Evolutionary conservation across 2,888 invertebrate genomes (phyloP).

Genomic region (Glyphotaelius pellucidus): DNA sequence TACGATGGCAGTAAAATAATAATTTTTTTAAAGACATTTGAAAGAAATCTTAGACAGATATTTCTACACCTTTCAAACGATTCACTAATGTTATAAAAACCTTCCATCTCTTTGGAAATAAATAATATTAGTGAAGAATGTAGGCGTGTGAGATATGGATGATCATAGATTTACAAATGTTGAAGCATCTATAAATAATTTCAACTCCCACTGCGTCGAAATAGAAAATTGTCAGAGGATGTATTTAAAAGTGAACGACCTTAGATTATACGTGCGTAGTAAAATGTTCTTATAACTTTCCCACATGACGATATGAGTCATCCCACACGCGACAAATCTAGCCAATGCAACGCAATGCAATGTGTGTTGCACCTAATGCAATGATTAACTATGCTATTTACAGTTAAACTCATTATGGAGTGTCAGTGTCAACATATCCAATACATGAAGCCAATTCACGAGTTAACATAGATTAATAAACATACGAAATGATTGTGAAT

Average conservation of each 20-base stretch:
- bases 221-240: background rate
- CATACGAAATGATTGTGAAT: too few relatives aligned
- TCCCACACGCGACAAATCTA: background rate
- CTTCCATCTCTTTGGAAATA: background rate
- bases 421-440: too few relatives aligned
- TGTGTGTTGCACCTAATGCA: background rate
- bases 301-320: background rate
- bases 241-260: slow-evolving; percentile 27
- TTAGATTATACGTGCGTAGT: background rate
- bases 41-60: background rate
- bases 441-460: too few relatives aligned
- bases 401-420: background rate
- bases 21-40: background rate
- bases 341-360: background rate
- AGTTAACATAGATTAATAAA: too few relatives aligned
- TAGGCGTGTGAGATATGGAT: background rate
- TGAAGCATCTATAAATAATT: slow-evolving; percentile 26
- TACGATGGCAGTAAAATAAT: too few relatives aligned
- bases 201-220: background rate
- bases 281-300: background rate
- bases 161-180: slow-evolving; percentile 5
- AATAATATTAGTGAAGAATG: background rate
- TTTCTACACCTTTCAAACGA: background rate
- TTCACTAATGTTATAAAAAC: background rate
- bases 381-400: slow-evolving; percentile 12